Conservation (phyloP, 2,113 vertebrate genomes). For the Gasterosteus aculeatus region DNA sequence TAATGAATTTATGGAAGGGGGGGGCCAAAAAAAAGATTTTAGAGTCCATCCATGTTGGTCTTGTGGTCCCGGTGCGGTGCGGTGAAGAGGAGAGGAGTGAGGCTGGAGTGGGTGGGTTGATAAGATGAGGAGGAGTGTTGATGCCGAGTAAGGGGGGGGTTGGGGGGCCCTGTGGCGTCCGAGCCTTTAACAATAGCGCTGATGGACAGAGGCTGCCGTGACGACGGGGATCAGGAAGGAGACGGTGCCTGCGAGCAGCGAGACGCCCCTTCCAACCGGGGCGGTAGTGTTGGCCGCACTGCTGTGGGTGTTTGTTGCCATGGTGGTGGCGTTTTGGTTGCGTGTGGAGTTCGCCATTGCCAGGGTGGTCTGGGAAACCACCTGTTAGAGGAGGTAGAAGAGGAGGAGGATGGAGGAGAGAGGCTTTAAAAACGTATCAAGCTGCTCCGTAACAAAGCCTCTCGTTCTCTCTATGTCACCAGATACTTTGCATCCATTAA, state of each 20-base stretch:
- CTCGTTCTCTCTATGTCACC: neutral
- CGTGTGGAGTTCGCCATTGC: conserved; percentile 54
- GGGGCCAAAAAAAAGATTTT: conserved; percentile 24
- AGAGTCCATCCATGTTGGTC: conserved; percentile 68
- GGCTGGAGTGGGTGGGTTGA: conserved; percentile 33
- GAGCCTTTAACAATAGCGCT: conserved; percentile 69
- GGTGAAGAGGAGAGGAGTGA: conserved; percentile 18
- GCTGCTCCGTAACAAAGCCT: neutral
- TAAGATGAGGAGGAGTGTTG: conserved; percentile 4
- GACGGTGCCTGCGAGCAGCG: conserved; percentile 54
- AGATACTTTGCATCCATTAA: neutral
- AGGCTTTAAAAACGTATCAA: neutral
- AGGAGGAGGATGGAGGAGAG: neutral
- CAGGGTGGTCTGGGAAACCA: conserved; percentile 53
- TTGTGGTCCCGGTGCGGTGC: conserved; percentile 64
- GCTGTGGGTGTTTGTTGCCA: conserved; percentile 53
- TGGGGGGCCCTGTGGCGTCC: conserved; percentile 13
- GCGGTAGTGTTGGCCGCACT: conserved; percentile 62
- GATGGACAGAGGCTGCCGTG: conserved; percentile 67
- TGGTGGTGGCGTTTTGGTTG: conserved; percentile 54
- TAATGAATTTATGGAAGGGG: conserved; percentile 26
- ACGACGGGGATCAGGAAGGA: conserved; percentile 67
- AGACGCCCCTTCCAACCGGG: conserved; percentile 45
- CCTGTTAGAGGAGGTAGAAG: conserved; percentile 49
- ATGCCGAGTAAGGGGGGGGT: conserved; percentile 1